A percentile compares a stretch with the other conserved stretches of the same genome.
These are phyloP conservation scores for Athalia rosae DNA, from an alignment of 2,888 invertebrate species.

Conservation along the genomic window DNA sequence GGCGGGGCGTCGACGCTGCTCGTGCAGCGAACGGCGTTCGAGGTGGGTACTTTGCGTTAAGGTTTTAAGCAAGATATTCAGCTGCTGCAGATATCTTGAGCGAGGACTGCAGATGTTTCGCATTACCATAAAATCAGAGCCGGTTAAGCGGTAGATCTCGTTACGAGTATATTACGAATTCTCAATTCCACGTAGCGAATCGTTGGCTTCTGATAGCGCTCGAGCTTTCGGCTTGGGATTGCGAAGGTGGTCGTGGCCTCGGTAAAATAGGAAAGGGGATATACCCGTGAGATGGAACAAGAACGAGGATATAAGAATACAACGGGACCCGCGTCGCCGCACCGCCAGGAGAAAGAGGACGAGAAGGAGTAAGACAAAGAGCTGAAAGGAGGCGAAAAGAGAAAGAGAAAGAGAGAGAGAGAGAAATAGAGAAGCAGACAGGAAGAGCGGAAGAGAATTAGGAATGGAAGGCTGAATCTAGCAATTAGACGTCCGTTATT, in stretches of 20 bases:
- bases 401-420: background rate
- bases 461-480: conserved; percentile 21
- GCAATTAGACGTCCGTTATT: conserved; percentile 39
- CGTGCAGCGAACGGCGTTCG: no score
- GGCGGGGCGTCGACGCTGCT: no score
- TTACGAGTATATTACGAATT: conserved; percentile 28
- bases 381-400: background rate
- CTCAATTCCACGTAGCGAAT: conserved; percentile 24
- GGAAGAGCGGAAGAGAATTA: conserved; percentile 35
- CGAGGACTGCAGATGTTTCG: conserved; percentile 14
- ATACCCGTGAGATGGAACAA: background rate
- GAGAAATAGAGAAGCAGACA: background rate
- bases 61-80: background rate
- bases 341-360: background rate
- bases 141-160: conserved; percentile 27
- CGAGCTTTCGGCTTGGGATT: background rate
- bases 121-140: conserved; percentile 22
- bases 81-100: background rate
- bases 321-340: background rate
- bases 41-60: no score
- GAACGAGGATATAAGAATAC: conserved; percentile 22
- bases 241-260: conserved; percentile 2
- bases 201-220: conserved; percentile 24
- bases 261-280: background rate
- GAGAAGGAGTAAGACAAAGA: conserved; percentile 13